Evolutionary conservation across 2,888 invertebrate species (phyloP), one percentile per base, ranked within the genome.

Genomic region (Agelastica alni): DNA sequence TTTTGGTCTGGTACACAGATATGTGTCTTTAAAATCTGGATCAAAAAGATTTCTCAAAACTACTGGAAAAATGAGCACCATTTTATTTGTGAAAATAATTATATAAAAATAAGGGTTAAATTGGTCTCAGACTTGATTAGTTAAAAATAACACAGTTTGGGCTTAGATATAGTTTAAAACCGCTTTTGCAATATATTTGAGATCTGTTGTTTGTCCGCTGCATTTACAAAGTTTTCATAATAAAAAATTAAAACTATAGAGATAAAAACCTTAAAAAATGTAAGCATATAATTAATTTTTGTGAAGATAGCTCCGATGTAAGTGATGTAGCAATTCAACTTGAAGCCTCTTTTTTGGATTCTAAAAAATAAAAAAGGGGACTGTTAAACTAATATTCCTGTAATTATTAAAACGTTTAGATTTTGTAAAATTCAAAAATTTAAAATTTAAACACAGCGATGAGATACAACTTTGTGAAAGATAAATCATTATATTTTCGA

Each of bases 291-390:
- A 56, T 37, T 39, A 32, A 45, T 39, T 48, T 37, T 39, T n/a
- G n/a, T 52, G 34, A 51, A 54, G 51, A 44, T 51, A 56, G 46
- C 48, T 49, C 41, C 49, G 30, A 30, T 49, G 12, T 41, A 28
- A 41, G 30, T n/a, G 17, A 28, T 7, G 22, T 9, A 30, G 31
- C 17, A 52, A 54, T 59, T 62, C 60, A 62, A 62, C 62, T 62
- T 26, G 62, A 62, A 47, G 51, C 53, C 44, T 61, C 61, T 48
- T 61, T 61, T 51, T 61, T 85, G 66, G 85, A 83, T 79, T 85
- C 85, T 85, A 79, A n/a, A 83, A 81, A 51, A 53, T 54, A 56
- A 61, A 62, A 56, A 31, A 39, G 4, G n/a, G n/a, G n/a, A n/a
- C n/a, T n/a, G n/a, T n/a, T n/a, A n/a, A n/a, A n/a, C n/a, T n/a